A percentile compares a stretch with the other conserved stretches of the same genome.
phyloP scores from a whole-genome alignment of 2,113 vertebrate genomes.

The Perccottus glenii region DNA sequence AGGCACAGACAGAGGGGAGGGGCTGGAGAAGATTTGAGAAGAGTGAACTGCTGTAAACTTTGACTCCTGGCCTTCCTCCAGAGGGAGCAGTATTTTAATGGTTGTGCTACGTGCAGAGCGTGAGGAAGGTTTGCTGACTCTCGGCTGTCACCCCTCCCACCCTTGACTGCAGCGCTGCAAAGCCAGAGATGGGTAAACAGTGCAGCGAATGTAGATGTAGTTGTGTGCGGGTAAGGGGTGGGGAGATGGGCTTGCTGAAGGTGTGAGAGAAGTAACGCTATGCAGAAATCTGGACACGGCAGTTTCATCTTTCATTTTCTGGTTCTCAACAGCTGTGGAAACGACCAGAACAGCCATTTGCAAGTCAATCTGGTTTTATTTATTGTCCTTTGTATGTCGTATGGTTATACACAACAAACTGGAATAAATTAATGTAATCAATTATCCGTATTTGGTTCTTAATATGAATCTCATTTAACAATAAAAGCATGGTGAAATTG shows the following conservation, averaged over 20 bases:
- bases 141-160: slow-evolving; percentile 58
- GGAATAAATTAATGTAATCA: no score
- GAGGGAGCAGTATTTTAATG: slow-evolving; percentile 79
- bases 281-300: slow-evolving; percentile 6
- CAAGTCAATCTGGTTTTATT: no score
- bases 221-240: slow-evolving; percentile 5
- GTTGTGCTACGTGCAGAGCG: slow-evolving; percentile 80
- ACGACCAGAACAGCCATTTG: background rate
- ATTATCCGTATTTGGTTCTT: no score
- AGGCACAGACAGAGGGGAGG: slow-evolving; percentile 43
- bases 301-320: slow-evolving; percentile 29
- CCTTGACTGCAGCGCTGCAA: slow-evolving; percentile 51
- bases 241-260: slow-evolving; percentile 5
- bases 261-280: slow-evolving; percentile 16
- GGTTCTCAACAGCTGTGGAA: slow-evolving; percentile 9
- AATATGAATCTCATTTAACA: no score
- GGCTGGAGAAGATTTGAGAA: slow-evolving; percentile 29
- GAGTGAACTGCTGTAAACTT: slow-evolving; percentile 78
- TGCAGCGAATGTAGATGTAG: slow-evolving; percentile 30
- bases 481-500: no score
- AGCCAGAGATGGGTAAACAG: slow-evolving; percentile 66
- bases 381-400: no score
- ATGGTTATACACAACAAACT: no score
- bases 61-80: slow-evolving; percentile 76
- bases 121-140: slow-evolving; percentile 72